These are phyloP conservation scores for Prionailurus viverrinus DNA, from an alignment of 2,113 vertebrate genomes.

Conservation along the genomic window DNA sequence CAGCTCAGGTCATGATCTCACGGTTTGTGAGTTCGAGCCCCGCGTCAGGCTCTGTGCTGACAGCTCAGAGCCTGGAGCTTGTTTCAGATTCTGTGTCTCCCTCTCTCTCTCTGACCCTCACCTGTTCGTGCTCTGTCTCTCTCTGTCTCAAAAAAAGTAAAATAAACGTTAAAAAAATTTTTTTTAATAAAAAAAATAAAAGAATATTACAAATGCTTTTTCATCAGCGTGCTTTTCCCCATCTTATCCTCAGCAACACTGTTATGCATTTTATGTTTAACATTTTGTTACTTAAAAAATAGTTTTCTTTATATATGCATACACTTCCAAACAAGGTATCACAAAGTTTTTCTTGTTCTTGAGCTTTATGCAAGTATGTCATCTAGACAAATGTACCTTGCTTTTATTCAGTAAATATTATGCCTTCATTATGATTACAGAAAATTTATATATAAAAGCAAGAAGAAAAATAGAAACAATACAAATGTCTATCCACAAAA, in stretches of 20 bases:
- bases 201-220: neutral
- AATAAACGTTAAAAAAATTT: too few relatives aligned
- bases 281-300: neutral
- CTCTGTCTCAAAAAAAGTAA: too few relatives aligned
- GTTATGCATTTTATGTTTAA: neutral
- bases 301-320: neutral
- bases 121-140: too few relatives aligned
- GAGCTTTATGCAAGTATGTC: neutral
- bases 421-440: neutral
- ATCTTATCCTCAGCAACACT: neutral
- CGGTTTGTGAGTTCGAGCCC: too few relatives aligned
- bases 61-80: too few relatives aligned
- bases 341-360: neutral
- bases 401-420: neutral
- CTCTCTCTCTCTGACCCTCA: too few relatives aligned
- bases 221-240: neutral
- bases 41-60: too few relatives aligned
- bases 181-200: neutral
- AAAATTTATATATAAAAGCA: neutral
- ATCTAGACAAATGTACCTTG: neutral
- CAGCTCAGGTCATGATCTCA: too few relatives aligned
- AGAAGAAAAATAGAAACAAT: neutral
- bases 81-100: too few relatives aligned
- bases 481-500: neutral
- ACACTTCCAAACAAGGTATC: neutral